These are phyloP conservation scores for Magallana ariakensis DNA, from an alignment of 1,140 invertebrate species.

Conservation along the genomic window DNA sequence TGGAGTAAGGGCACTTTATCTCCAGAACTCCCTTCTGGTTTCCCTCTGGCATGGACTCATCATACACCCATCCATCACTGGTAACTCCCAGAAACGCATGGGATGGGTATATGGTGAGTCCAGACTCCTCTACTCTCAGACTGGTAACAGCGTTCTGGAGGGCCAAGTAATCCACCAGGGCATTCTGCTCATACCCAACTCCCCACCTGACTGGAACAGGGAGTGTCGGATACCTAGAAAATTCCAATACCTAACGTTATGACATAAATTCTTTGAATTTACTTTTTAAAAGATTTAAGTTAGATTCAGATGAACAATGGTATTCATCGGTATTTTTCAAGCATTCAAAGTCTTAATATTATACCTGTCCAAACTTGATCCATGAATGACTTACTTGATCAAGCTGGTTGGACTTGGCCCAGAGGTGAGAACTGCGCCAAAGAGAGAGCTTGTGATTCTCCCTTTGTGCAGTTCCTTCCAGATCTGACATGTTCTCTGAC, in stretches of 20 bases:
- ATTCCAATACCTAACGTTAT: background rate
- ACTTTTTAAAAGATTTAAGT: background rate
- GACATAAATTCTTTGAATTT: background rate
- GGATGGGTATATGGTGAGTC: too few species aligned
- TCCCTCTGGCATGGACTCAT: background rate
- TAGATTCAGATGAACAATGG: background rate
- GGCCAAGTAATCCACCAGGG: background rate
- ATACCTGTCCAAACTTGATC: conserved; percentile 29
- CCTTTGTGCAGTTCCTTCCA: conserved; percentile 49
- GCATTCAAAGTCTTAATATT: background rate
- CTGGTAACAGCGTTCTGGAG: background rate
- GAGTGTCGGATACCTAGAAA: background rate
- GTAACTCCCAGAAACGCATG: too few species aligned
- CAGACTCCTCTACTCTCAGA: background rate
- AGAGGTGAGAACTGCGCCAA: background rate
- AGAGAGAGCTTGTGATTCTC: conserved; percentile 45
- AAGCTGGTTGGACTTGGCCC: background rate
- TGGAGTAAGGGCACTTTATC: conserved; percentile 33
- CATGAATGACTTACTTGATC: conserved; percentile 22
- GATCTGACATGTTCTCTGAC: conserved; percentile 10
- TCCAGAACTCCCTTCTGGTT: background rate
- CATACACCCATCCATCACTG: conserved; percentile 41
- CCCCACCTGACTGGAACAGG: conserved; percentile 20
- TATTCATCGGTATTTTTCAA: background rate
- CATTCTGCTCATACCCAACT: conserved; percentile 4